A percentile compares a stretch with the other conserved stretches of the same genome.
Conservation (phyloP, 2,888 invertebrate species). For the Scaptomyza tumidula region DNA sequence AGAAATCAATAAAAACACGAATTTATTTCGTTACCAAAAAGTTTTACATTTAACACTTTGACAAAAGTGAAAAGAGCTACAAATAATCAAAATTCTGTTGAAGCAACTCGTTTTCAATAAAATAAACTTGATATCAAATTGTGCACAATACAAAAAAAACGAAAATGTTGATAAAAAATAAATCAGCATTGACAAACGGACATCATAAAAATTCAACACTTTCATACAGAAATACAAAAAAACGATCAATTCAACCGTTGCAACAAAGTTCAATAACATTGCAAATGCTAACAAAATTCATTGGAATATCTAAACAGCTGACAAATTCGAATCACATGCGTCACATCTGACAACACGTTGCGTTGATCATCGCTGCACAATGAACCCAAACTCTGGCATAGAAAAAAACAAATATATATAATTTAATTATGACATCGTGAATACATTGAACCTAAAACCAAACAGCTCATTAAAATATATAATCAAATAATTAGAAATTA, state of each 20-base stretch:
- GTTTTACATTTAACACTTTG: neutral
- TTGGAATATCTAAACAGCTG: constrained; percentile 65
- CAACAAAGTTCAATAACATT: constrained; percentile 62
- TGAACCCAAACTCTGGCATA: constrained; percentile 49
- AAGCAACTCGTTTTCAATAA: constrained; percentile 25
- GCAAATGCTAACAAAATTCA: constrained; percentile 25
- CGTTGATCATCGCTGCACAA: constrained; percentile 20
- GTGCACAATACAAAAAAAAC: constrained; percentile 1
- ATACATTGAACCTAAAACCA: constrained; percentile 13
- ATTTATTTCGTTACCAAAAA: too few relatives aligned
- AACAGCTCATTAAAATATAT: neutral
- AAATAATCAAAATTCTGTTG: constrained; percentile 23
- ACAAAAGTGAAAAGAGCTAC: neutral
- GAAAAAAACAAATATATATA: constrained; percentile 16
- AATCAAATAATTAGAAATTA: constrained; percentile 5
- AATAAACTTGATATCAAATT: constrained; percentile 10
- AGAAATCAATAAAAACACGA: too few relatives aligned
- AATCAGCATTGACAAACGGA: constrained; percentile 65
- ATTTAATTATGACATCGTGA: constrained; percentile 38
- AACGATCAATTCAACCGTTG: constrained; percentile 23
- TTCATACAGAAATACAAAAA: constrained; percentile 9
- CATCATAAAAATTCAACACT: constrained; percentile 55
- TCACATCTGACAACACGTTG: constrained; percentile 23
- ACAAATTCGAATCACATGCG: constrained; percentile 35
- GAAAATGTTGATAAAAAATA: constrained; percentile 40